These are phyloP conservation scores for Lutjanus campechanus DNA, from an alignment of 2,797 vertebrate species.

Conservation along the genomic window DNA sequence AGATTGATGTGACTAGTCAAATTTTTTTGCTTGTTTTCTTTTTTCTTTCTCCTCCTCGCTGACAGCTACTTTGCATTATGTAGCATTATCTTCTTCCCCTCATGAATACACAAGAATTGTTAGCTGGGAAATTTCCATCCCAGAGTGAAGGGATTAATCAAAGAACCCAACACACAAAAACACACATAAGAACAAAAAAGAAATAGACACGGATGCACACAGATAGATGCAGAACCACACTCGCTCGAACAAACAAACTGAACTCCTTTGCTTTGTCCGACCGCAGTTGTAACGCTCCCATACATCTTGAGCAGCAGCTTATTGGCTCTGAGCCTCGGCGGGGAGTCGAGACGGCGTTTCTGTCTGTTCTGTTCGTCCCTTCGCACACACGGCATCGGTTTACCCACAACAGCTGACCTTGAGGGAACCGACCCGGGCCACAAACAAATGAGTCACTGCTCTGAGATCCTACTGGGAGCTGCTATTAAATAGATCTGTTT, in stretches of 20 bases:
- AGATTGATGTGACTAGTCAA: slow-evolving; percentile 28
- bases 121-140: slow-evolving; percentile 1
- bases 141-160: slow-evolving; percentile 49
- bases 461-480: slow-evolving; percentile 42
- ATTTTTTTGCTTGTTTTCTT: slow-evolving; percentile 1
- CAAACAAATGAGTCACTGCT: slow-evolving; percentile 51
- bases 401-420: slow-evolving; percentile 49
- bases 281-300: slow-evolving; percentile 19
- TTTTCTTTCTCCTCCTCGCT: background rate
- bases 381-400: slow-evolving; percentile 42
- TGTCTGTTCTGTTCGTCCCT: slow-evolving; percentile 32
- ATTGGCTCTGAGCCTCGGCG: slow-evolving; percentile 29
- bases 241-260: slow-evolving; percentile 34
- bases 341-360: slow-evolving; percentile 30
- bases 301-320: slow-evolving; percentile 58
- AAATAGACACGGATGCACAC: slow-evolving; percentile 11
- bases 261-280: slow-evolving; percentile 30
- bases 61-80: slow-evolving; percentile 54
- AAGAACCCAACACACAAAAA: slow-evolving; percentile 30
- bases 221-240: background rate
- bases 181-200: background rate
- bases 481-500: slow-evolving; percentile 60
- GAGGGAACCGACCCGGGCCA: slow-evolving; percentile 37
- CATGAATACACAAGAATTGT: slow-evolving; percentile 44
- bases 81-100: slow-evolving; percentile 24